Evolutionary conservation across 2,797 vertebrate species (phyloP).

Genomic region (Rhincodon typus): DNA sequence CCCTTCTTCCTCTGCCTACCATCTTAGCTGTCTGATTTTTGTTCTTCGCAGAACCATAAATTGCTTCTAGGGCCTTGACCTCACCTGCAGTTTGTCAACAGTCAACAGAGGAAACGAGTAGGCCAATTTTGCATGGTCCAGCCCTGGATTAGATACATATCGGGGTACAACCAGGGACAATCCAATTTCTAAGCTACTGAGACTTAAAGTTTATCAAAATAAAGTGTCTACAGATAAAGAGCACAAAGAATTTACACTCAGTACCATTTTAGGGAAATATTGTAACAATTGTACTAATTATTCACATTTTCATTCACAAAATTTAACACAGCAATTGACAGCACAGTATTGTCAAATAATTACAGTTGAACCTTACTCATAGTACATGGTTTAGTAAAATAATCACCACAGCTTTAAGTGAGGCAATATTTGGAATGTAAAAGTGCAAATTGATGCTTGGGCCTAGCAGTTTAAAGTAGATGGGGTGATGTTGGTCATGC

Average conservation of each 20-base stretch:
- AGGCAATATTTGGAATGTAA: slow-evolving; percentile 17
- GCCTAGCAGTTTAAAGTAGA: slow-evolving; percentile 14
- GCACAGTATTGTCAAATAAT: background rate
- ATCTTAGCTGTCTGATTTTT: background rate
- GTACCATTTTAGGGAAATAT: background rate
- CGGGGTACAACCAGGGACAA: background rate
- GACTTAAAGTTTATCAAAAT: background rate
- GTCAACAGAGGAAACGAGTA: background rate
- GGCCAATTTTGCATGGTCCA: background rate
- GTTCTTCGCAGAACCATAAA: too few species aligned
- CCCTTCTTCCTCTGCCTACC: background rate
- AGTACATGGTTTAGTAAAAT: background rate
- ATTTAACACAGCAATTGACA: background rate
- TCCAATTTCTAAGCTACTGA: background rate
- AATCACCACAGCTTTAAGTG: background rate
- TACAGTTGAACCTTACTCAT: background rate
- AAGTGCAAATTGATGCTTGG: slow-evolving; percentile 10
- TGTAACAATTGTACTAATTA: slow-evolving; percentile 7
- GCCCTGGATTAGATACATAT: background rate
- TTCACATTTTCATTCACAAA: background rate
- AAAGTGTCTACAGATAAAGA: background rate
- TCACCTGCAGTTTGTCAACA: background rate
- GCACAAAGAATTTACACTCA: background rate
- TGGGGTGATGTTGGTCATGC: too few species aligned
- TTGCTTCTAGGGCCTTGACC: background rate